phyloP scores from a whole-genome alignment of 2,113 vertebrate genomes.

The Herpailurus yagouaroundi region DNA sequence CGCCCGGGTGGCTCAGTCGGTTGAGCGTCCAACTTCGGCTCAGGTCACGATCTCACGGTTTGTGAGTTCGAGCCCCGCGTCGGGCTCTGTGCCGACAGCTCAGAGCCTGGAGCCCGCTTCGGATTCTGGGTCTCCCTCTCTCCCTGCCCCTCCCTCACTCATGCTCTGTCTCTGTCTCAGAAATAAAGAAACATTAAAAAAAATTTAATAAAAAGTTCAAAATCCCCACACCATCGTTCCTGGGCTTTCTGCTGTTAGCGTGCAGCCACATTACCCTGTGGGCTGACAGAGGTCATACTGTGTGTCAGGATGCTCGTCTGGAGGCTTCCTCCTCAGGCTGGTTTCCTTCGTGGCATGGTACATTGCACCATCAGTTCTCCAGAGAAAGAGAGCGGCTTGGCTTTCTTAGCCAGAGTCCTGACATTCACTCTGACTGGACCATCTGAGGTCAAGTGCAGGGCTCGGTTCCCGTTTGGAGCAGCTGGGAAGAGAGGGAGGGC shows the following conservation, averaged over 20 bases:
- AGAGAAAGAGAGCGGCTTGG: neutral
- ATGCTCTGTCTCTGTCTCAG: too few relatives aligned
- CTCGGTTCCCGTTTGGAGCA: too few relatives aligned
- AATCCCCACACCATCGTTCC: neutral
- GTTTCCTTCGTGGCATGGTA: neutral
- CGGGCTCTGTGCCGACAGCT: too few relatives aligned
- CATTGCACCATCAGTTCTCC: rapidly evolving
- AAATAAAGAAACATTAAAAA: too few relatives aligned
- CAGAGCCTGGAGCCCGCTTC: too few relatives aligned
- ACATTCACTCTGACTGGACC: neutral
- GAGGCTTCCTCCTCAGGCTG: neutral
- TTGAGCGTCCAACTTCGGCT: too few relatives aligned
- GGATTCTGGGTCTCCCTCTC: too few relatives aligned
- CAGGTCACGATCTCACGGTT: too few relatives aligned
- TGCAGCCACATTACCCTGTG: neutral
- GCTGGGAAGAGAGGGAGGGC: neutral
- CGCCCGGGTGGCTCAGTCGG: too few relatives aligned
- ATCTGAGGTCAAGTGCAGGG: rapidly evolving
- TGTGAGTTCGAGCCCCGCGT: too few relatives aligned
- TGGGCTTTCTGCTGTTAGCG: neutral
- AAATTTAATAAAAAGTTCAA: too few relatives aligned
- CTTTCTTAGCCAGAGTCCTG: neutral
- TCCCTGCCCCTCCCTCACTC: too few relatives aligned
- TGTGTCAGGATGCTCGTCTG: neutral
- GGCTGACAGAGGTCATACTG: neutral